A percentile compares a stretch with the other conserved stretches of the same genome.
Evolutionary conservation across 2,888 invertebrate genomes (phyloP).

Genomic region (Dorcus parallelipipedus): DNA sequence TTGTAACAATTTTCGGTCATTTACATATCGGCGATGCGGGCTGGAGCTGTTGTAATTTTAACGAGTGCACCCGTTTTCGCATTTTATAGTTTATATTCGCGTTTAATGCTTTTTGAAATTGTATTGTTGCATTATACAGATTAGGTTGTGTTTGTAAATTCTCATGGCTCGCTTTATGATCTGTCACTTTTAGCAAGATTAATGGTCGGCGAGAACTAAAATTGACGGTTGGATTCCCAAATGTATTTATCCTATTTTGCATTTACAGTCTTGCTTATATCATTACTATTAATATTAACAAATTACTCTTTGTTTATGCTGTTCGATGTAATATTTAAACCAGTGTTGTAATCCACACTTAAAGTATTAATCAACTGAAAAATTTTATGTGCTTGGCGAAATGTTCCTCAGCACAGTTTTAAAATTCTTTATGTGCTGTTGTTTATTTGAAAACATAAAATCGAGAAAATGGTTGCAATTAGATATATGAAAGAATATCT

Average conservation of each 20-base stretch:
- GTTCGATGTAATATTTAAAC: no score
- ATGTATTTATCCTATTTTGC: constrained; percentile 5
- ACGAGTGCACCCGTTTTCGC: constrained; percentile 40
- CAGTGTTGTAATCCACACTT: constrained; percentile 3
- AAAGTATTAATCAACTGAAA: constrained; percentile 16
- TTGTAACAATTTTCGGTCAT: constrained; percentile 41
- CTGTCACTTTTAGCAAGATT: constrained; percentile 43
- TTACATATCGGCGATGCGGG: constrained; percentile 42
- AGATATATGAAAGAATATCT: constrained; percentile 33
- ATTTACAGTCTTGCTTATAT: not conserved
- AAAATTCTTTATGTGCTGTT: constrained; percentile 18
- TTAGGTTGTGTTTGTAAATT: constrained; percentile 42
- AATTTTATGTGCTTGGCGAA: constrained; percentile 10
- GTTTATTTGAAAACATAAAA: constrained; percentile 25
- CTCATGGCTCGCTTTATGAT: constrained; percentile 42
- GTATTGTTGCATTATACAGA: constrained; percentile 42
- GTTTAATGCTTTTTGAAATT: constrained; percentile 40
- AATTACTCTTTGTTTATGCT: no score
- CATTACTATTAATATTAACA: not conserved
- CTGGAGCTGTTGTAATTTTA: constrained; percentile 37
- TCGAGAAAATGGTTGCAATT: constrained; percentile 28
- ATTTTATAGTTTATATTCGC: constrained; percentile 40
- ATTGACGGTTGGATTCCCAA: constrained; percentile 20
- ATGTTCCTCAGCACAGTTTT: constrained; percentile 9
- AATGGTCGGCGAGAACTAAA: constrained; percentile 23